These are phyloP conservation scores for Synanthedon andrenaeformis DNA, from an alignment of 2,888 invertebrate species.

Conservation along the genomic window DNA sequence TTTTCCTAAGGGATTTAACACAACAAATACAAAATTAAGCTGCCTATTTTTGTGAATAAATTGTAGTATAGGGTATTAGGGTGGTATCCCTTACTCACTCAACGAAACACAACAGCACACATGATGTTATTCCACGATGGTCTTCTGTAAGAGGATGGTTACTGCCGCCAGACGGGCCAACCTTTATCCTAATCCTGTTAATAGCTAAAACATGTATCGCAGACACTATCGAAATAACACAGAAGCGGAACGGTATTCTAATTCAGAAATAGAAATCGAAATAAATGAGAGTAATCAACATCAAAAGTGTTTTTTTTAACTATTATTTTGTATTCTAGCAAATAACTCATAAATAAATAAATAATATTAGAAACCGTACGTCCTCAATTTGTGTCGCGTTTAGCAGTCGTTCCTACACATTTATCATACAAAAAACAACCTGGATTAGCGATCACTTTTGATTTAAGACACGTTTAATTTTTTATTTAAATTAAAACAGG, in stretches of 20 bases:
- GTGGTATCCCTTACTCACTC: no score
- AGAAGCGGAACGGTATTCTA: constrained; percentile 16
- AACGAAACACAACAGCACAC: no score
- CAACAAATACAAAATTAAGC: no score
- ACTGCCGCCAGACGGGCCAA: no score
- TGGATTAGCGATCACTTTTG: constrained; percentile 12
- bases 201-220: not conserved
- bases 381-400: constrained; percentile 57
- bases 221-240: not conserved
- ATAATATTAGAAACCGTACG: constrained; percentile 45
- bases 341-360: constrained; percentile 62
- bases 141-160: no score
- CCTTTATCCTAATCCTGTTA: no score
- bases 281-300: constrained; percentile 54
- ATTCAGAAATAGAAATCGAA: constrained; percentile 37
- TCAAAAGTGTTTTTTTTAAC: constrained; percentile 50
- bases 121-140: no score
- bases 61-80: no score
- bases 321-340: constrained; percentile 53
- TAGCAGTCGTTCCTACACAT: constrained; percentile 49
- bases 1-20: no score
- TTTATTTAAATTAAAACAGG: not conserved
- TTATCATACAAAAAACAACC: constrained; percentile 46
- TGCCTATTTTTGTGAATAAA: no score
- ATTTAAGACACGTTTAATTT: not conserved